Evolutionary conservation across 2,888 invertebrate genomes (phyloP).

Genomic region (Phalera bucephala): DNA sequence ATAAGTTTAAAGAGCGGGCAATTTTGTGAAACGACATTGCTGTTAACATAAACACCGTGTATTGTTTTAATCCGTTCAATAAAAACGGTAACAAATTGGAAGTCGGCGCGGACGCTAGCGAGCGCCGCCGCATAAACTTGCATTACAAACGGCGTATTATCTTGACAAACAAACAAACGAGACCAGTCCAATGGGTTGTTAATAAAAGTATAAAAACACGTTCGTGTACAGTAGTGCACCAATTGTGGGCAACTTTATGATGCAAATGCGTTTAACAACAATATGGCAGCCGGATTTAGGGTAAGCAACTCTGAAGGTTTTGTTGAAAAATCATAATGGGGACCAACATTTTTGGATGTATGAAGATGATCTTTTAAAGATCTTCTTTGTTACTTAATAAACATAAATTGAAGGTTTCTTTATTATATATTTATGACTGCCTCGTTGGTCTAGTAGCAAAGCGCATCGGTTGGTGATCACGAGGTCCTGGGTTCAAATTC

Average conservation of each 20-base stretch:
- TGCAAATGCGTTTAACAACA: not conserved
- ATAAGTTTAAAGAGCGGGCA: too few species aligned
- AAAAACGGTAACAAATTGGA: constrained; percentile 1
- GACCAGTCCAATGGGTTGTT: constrained; percentile 1
- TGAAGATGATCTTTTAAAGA: too few species aligned
- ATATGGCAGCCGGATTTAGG: not conserved
- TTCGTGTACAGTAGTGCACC: not conserved
- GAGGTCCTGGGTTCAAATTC: too few species aligned
- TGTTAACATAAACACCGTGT: not conserved
- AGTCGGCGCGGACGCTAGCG: not conserved
- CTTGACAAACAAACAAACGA: constrained; percentile 2
- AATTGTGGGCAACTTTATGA: constrained; percentile 1
- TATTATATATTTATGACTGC: too few species aligned
- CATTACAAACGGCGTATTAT: not conserved
- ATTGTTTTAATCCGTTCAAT: not conserved
- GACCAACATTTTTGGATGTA: too few species aligned
- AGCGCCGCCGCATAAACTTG: not conserved
- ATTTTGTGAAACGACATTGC: too few species aligned
- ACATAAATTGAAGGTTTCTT: too few species aligned
- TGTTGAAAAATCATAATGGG: too few species aligned
- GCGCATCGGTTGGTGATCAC: too few species aligned
- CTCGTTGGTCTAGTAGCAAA: too few species aligned
- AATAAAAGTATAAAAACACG: constrained; percentile 1
- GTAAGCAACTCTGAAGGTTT: too few species aligned
- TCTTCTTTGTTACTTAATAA: too few species aligned